Evolutionary conservation across 2,888 invertebrate species (phyloP).

Genomic region (Tetramorium bicarinatum): DNA sequence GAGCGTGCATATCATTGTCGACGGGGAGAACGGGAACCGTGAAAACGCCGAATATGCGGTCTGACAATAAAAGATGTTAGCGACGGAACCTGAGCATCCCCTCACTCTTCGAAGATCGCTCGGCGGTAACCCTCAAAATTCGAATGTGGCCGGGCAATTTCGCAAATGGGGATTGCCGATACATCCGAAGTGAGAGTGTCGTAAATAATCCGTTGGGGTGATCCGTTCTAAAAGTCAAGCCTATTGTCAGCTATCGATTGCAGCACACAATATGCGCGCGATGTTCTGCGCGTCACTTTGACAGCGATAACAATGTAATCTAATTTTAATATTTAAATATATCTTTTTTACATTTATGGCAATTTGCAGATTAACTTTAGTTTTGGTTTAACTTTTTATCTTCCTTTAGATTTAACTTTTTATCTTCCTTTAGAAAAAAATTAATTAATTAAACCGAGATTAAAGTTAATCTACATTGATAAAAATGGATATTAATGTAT

Average conservation of each 20-base stretch:
- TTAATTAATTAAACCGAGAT: too few relatives aligned
- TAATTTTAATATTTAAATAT: not conserved
- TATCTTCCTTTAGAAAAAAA: too few relatives aligned
- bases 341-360: not conserved
- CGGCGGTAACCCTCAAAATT: conserved; percentile 56
- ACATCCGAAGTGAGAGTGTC: conserved; percentile 46
- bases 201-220: conserved; percentile 48
- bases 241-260: conserved; percentile 44
- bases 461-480: too few relatives aligned
- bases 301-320: not conserved
- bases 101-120: conserved; percentile 57
- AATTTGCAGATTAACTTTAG: too few relatives aligned
- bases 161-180: conserved; percentile 78
- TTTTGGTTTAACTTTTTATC: too few relatives aligned
- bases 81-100: conserved; percentile 65
- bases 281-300: not conserved
- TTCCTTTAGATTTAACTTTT: too few relatives aligned
- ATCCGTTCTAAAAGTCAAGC: conserved; percentile 45
- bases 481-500: too few relatives aligned
- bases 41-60: conserved; percentile 64
- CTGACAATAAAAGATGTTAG: conserved; percentile 74
- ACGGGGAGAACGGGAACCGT: conserved; percentile 58
- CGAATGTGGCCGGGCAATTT: conserved; percentile 72
- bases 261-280: not conserved
- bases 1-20: conserved; percentile 65